Percentiles rank a stretch among this genome's conserved stretches.
phyloP scores from a whole-genome alignment of 1,140 invertebrate species.

The Watersipora subatra region DNA sequence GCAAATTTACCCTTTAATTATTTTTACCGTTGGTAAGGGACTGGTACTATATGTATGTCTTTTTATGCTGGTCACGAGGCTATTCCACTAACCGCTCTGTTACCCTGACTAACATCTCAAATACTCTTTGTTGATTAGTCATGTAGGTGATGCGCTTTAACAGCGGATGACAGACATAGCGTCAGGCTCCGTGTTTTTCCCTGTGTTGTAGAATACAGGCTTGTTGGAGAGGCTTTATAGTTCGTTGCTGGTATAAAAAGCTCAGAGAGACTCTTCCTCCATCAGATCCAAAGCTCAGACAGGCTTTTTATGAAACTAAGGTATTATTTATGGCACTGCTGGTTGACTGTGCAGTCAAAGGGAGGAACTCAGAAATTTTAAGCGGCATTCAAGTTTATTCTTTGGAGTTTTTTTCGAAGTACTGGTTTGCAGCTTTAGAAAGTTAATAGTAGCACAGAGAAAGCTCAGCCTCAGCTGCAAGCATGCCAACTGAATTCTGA shows the following conservation, averaged over 20 bases:
- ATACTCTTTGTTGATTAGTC: no score
- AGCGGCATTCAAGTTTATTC: neutral
- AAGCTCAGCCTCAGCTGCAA: neutral
- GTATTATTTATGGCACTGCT: conserved; percentile 13
- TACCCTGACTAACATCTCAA: no score
- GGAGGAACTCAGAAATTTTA: neutral
- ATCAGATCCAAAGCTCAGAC: conserved; percentile 30
- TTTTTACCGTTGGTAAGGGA: no score
- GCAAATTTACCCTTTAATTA: no score
- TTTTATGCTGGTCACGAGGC: no score
- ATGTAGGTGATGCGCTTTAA: no score
- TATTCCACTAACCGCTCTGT: no score
- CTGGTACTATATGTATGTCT: no score
- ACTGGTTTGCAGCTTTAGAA: neutral
- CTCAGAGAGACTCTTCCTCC: conserved; percentile 30
- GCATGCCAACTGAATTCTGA: neutral
- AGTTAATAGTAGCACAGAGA: neutral
- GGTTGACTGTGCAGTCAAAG: no score
- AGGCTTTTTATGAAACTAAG: conserved; percentile 37
- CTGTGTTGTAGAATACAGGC: conserved; percentile 38
- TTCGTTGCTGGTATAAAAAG: conserved; percentile 33
- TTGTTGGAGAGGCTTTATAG: conserved; percentile 36
- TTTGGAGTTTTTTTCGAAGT: neutral
- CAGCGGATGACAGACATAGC: no score
- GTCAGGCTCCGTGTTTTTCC: no score